phyloP scores from a whole-genome alignment of 2,888 invertebrate genomes.

The Allophyes oxyacanthae region DNA sequence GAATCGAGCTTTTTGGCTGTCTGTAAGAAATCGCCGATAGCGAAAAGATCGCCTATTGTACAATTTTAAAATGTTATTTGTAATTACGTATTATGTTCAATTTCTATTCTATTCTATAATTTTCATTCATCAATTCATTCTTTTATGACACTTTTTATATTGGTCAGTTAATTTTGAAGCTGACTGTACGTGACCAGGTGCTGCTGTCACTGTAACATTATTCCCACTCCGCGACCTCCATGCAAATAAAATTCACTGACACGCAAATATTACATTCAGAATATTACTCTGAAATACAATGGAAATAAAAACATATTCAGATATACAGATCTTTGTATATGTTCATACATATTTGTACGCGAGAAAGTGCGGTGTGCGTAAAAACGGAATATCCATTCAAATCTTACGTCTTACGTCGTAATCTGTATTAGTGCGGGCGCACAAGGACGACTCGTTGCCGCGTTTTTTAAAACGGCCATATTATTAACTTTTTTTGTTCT shows the following conservation, averaged over 20 bases:
- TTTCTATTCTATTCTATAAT: too few relatives aligned
- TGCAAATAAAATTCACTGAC: slow-evolving; percentile 3
- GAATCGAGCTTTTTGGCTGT: too few relatives aligned
- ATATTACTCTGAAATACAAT: slow-evolving; percentile 18
- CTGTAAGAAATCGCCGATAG: too few relatives aligned
- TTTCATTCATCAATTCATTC: too few relatives aligned
- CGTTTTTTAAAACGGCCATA: slow-evolving; percentile 39
- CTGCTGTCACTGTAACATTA: too few relatives aligned
- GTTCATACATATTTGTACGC: slow-evolving; percentile 25
- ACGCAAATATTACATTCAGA: slow-evolving; percentile 1
- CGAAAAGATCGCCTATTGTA: too few relatives aligned
- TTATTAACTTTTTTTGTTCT: too few relatives aligned
- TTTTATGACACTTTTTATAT: too few relatives aligned
- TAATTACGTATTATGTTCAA: too few relatives aligned
- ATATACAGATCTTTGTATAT: slow-evolving; percentile 10
- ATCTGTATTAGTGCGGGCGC: slow-evolving; percentile 18
- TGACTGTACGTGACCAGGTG: too few relatives aligned
- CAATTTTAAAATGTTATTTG: too few relatives aligned
- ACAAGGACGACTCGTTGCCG: slow-evolving; percentile 24
- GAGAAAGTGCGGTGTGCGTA: slow-evolving; percentile 23
- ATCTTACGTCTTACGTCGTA: slow-evolving; percentile 35
- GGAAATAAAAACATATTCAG: slow-evolving; percentile 25
- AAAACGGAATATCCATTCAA: slow-evolving; percentile 40
- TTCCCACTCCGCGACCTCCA: neutral
- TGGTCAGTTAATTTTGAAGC: too few relatives aligned